A percentile compares a stretch with the other conserved stretches of the same genome.
Conservation (phyloP, 2,888 invertebrate species). For the Leucophenga maculata region DNA sequence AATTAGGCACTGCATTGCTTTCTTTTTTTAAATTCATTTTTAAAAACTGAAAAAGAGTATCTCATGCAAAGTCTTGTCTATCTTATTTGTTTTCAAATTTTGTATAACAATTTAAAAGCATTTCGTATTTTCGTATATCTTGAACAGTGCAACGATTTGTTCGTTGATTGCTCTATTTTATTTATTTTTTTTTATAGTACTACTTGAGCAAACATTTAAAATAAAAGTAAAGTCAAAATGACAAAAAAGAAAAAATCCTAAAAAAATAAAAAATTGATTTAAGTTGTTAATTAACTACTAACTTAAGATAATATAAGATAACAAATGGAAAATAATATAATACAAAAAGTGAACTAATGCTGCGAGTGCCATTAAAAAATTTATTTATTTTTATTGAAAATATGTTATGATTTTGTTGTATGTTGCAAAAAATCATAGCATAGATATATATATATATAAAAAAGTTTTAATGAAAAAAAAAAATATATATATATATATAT, state of each 20-base stretch:
- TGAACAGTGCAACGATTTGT: slow-evolving; percentile 29
- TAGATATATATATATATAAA: not conserved
- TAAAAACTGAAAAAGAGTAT: too few relatives aligned
- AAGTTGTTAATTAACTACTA: slow-evolving; percentile 35
- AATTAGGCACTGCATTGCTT: too few relatives aligned
- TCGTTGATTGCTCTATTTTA: not conserved
- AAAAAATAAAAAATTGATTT: slow-evolving; percentile 14
- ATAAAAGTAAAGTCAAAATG: not conserved
- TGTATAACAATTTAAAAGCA: too few relatives aligned
- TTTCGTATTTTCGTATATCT: not conserved
- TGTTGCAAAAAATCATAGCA: slow-evolving; percentile 21
- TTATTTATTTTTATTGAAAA: slow-evolving; percentile 9
- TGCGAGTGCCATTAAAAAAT: slow-evolving; percentile 53
- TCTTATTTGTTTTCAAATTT: too few relatives aligned
- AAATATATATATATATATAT: slow-evolving; percentile 36
- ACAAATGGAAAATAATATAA: slow-evolving; percentile 33
- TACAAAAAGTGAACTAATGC: slow-evolving; percentile 42
- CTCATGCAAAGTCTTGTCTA: too few relatives aligned
- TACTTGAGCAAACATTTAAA: not conserved
- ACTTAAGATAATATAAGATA: slow-evolving; percentile 19
- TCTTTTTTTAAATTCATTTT: too few relatives aligned
- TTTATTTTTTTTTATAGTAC: not conserved
- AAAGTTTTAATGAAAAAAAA: slow-evolving; percentile 39
- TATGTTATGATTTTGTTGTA: slow-evolving; percentile 55
- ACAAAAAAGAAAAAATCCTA: not conserved